Percentiles rank a stretch among this genome's conserved stretches.
These are phyloP conservation scores for Sturmia bella DNA, from an alignment of 2,888 invertebrate genomes.

Conservation along the genomic window DNA sequence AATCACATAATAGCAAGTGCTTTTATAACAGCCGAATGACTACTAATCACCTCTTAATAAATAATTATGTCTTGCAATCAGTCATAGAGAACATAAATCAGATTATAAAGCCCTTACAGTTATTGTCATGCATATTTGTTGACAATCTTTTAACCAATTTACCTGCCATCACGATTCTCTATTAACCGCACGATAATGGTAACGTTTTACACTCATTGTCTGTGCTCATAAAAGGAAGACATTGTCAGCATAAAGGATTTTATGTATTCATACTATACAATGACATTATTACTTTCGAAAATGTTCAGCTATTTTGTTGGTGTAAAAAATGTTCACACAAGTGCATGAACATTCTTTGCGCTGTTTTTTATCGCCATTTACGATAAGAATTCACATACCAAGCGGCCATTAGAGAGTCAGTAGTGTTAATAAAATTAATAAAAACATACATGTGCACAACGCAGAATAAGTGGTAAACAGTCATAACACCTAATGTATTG, in stretches of 20 bases:
- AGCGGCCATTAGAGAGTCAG: no score
- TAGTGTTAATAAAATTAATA: no score
- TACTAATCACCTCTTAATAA: neutral
- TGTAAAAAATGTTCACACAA: neutral
- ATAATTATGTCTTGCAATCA: conserved; percentile 1
- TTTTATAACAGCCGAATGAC: no score
- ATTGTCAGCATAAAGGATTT: conserved; percentile 51
- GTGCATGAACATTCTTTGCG: neutral
- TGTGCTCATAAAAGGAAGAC: conserved; percentile 39
- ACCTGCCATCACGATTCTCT: conserved; percentile 24
- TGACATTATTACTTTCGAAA: conserved; percentile 54
- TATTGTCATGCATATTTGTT: conserved; percentile 6
- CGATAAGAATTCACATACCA: no score
- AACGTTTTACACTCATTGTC: conserved; percentile 52
- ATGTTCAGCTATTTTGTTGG: conserved; percentile 10
- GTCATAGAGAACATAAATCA: neutral
- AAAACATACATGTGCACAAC: no score
- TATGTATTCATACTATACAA: conserved; percentile 48
- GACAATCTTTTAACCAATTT: conserved; percentile 27
- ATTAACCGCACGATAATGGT: conserved; percentile 59
- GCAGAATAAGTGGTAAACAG: no score
- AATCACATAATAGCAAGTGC: no score
- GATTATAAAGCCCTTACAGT: conserved; percentile 10
- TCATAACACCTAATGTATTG: no score
- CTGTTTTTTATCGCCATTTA: neutral